phyloP scores from a whole-genome alignment of 2,888 invertebrate genomes.

The Andrena haemorrhoa region DNA sequence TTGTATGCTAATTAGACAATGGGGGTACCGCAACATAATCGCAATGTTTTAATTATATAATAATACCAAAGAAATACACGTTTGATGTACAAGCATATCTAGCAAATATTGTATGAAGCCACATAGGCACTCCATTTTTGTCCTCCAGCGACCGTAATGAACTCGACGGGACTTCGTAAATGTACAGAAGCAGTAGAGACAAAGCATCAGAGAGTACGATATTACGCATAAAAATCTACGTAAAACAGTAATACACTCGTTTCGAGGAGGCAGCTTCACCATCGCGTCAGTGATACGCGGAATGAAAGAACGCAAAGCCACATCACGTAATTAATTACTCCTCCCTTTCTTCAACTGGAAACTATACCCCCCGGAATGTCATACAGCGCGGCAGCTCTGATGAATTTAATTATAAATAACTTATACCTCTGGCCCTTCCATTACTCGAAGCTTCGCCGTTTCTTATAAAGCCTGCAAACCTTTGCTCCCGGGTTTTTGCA shows the following conservation, averaged over 20 bases:
- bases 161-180: no score
- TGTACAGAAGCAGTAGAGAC: no score
- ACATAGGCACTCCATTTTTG: neutral
- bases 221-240: no score
- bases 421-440: neutral
- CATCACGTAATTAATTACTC: constrained; percentile 37
- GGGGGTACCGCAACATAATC: neutral
- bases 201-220: no score
- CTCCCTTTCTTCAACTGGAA: constrained; percentile 12
- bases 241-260: neutral
- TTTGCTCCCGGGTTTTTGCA: neutral
- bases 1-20: neutral
- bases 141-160: neutral
- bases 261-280: no score
- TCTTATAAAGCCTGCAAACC: neutral
- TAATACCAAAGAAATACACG: neutral
- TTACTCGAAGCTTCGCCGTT: neutral
- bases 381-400: neutral
- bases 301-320: neutral
- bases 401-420: constrained; percentile 39
- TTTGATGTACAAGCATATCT: neutral
- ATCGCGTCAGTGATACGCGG: constrained; percentile 1
- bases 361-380: neutral
- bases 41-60: neutral
- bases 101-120: neutral